Conservation (phyloP, 2,888 invertebrate species). For the Acleris sparsana region DNA sequence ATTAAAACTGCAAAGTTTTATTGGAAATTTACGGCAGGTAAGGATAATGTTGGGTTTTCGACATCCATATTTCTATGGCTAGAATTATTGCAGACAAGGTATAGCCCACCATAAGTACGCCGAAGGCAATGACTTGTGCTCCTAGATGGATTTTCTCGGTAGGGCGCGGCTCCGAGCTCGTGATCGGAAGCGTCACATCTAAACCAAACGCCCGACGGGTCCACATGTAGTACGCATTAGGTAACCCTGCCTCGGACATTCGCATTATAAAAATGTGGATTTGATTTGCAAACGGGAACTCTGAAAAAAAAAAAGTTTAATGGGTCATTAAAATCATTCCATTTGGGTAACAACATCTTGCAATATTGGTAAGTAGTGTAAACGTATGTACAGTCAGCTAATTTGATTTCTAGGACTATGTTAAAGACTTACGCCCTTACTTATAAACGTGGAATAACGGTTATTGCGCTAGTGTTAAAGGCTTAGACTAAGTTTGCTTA, state of each 20-base stretch:
- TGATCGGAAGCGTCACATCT: constrained; percentile 30
- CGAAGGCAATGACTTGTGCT: constrained; percentile 49
- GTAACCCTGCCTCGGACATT: constrained; percentile 56
- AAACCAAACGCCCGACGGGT: constrained; percentile 48
- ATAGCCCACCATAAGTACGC: constrained; percentile 48
- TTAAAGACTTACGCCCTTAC: no score
- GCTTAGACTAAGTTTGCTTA: no score
- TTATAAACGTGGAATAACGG: no score
- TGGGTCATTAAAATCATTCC: no score
- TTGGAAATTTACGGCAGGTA: neutral
- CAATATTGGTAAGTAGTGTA: no score
- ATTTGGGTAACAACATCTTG: no score
- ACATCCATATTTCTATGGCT: constrained; percentile 46
- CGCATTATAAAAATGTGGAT: constrained; percentile 49
- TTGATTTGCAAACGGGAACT: constrained; percentile 54
- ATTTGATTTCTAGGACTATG: no score
- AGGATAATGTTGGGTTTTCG: constrained; percentile 15
- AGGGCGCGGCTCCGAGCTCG: constrained; percentile 44
- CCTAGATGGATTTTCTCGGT: constrained; percentile 43
- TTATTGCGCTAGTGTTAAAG: no score
- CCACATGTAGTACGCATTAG: constrained; percentile 56
- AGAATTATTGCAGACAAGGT: constrained; percentile 46
- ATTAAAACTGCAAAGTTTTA: neutral
- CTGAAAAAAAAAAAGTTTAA: constrained; percentile 41
- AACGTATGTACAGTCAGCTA: no score